Conservation (phyloP, 2,113 vertebrate species). For the Chinchilla lanigera region DNA sequence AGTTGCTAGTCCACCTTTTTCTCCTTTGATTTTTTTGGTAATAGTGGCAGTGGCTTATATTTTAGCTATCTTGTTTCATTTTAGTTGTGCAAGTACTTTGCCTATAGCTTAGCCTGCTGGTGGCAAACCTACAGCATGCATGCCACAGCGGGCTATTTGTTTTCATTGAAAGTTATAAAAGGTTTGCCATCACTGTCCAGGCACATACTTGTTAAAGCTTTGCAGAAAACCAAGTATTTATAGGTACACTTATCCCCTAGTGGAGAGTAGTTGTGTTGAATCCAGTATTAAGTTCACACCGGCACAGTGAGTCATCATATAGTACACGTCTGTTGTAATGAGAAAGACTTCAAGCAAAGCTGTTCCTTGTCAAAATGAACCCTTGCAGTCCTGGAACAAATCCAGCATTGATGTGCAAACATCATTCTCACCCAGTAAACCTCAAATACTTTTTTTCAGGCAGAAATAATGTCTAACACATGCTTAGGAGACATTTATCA, state of each 20-base stretch:
- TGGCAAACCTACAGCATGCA: background rate
- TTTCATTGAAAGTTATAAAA: background rate
- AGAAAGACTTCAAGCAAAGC: background rate
- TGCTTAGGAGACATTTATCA: background rate
- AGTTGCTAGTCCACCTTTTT: background rate
- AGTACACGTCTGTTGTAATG: background rate
- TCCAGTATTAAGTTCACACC: background rate
- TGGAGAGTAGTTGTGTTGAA: background rate
- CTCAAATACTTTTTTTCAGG: background rate
- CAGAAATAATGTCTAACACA: background rate
- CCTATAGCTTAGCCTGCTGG: background rate
- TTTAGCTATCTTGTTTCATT: background rate
- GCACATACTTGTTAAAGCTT: background rate
- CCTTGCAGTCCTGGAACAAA: background rate
- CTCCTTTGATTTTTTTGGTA: background rate
- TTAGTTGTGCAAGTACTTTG: background rate
- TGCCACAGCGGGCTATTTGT: background rate
- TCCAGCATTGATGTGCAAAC: background rate
- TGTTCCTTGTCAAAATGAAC: background rate
- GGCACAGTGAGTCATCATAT: too few relatives aligned
- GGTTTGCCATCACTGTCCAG: background rate
- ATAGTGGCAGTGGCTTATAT: background rate
- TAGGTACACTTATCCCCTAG: background rate
- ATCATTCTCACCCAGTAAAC: background rate
- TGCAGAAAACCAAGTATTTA: background rate